Percentiles rank a stretch among this genome's conserved stretches.
Conservation (phyloP, 2,888 invertebrate genomes). For the Nineta flava region DNA sequence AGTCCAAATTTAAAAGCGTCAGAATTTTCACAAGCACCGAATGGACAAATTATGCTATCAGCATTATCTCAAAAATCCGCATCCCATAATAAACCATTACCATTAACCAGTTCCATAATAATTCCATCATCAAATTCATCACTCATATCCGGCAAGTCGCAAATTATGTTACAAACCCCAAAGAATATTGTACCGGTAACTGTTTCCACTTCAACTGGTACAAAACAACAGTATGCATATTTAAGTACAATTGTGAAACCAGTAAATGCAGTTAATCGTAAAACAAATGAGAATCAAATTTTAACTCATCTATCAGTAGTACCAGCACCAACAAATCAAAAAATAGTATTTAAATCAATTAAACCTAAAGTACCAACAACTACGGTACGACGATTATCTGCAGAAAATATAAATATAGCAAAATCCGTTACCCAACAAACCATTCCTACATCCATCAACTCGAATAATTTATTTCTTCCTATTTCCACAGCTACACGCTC, state of each 20-base stretch:
- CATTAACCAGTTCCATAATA: constrained; percentile 8
- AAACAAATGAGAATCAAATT: constrained; percentile 12
- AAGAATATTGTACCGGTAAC: constrained; percentile 13
- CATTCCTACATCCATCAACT: constrained; percentile 35
- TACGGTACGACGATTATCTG: constrained; percentile 1
- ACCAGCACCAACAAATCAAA: constrained; percentile 27
- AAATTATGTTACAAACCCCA: constrained; percentile 10
- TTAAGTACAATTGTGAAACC: constrained; percentile 25
- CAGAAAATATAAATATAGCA: not conserved
- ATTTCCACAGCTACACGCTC: constrained; percentile 37
- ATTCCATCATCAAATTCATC: constrained; percentile 5
- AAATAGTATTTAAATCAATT: constrained; percentile 39
- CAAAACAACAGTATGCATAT: constrained; percentile 25
- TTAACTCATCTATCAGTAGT: constrained; percentile 11
- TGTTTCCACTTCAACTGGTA: constrained; percentile 9
- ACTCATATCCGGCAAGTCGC: constrained; percentile 8
- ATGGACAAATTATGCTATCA: constrained; percentile 10
- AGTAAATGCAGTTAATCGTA: constrained; percentile 7
- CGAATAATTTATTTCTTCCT: constrained; percentile 26
- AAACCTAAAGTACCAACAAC: constrained; percentile 11
- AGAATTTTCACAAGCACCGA: constrained; percentile 5
- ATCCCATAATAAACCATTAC: constrained; percentile 7
- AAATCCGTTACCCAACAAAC: not conserved
- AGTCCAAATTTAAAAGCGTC: constrained; percentile 4
- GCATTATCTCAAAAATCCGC: constrained; percentile 10